A percentile compares a stretch with the other conserved stretches of the same genome.
Conservation (phyloP, 2,113 vertebrate genomes). For the Xiphophorus maculatus region DNA sequence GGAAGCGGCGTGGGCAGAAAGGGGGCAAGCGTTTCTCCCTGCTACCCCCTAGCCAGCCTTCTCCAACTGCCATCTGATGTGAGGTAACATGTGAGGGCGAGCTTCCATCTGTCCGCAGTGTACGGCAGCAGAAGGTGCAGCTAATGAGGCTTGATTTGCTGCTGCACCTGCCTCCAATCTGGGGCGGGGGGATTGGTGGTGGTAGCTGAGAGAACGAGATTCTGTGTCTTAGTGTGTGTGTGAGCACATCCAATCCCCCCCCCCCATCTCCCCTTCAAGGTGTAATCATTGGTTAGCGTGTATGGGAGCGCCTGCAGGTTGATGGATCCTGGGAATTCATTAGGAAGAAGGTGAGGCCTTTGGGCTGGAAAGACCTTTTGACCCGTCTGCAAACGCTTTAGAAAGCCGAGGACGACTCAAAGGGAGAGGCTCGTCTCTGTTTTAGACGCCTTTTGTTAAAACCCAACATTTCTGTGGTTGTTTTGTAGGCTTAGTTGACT, state of each 20-base stretch:
- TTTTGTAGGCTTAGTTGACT: background rate
- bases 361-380: constrained; percentile 71
- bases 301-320: constrained; percentile 77
- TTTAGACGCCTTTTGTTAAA: constrained; percentile 25
- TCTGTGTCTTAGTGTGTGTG: constrained; percentile 39
- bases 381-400: constrained; percentile 70
- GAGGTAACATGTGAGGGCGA: constrained; percentile 84
- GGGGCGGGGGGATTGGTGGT: constrained; percentile 54
- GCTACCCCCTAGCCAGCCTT: constrained; percentile 72
- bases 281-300: constrained; percentile 82
- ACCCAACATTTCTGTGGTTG: constrained; percentile 19
- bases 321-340: constrained; percentile 82
- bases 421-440: constrained; percentile 44
- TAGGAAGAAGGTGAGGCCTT: constrained; percentile 75
- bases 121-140: constrained; percentile 83
- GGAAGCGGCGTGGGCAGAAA: constrained; percentile 62
- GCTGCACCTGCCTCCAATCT: constrained; percentile 85
- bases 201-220: constrained; percentile 37
- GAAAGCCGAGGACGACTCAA: constrained; percentile 63
- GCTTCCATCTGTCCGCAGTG: constrained; percentile 82
- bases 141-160: constrained; percentile 86
- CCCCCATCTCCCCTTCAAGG: constrained; percentile 76
- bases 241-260: constrained; percentile 39
- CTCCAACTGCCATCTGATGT: constrained; percentile 81
- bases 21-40: constrained; percentile 65